Evolutionary conservation across 1,140 invertebrate species (phyloP).

Genomic region (Melitaea cinxia): DNA sequence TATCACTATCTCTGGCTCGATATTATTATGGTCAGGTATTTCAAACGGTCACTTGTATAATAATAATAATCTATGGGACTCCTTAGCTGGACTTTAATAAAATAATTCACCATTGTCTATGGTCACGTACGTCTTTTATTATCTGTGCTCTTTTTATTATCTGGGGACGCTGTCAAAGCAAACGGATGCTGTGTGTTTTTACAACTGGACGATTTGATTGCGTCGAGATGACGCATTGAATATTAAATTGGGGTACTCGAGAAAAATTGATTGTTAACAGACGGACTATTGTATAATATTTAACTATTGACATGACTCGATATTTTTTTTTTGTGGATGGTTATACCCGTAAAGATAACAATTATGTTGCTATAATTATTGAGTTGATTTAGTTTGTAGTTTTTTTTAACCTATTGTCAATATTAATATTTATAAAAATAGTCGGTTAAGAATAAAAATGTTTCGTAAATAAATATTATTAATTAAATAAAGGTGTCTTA

Average conservation of each 20-base stretch:
- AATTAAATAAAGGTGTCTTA: no score
- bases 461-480: no score
- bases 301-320: conserved; percentile 10
- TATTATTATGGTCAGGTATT: not conserved
- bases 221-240: conserved; percentile 46
- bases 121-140: conserved; percentile 51
- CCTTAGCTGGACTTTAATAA: conserved; percentile 23
- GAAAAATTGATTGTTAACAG: conserved; percentile 23
- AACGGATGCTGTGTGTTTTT: conserved; percentile 71
- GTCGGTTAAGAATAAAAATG: no score
- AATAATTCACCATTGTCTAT: conserved; percentile 50
- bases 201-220: conserved; percentile 68
- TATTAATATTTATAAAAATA: no score
- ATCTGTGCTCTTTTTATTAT: conserved; percentile 21
- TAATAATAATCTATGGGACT: conserved; percentile 5
- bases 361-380: not conserved
- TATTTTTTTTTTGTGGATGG: not conserved
- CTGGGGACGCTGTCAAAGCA: conserved; percentile 54
- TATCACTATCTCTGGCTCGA: not conserved
- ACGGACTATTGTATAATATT: conserved; percentile 21
- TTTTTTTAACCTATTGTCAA: no score
- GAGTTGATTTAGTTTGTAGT: not conserved
- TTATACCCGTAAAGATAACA: not conserved
- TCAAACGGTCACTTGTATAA: not conserved
- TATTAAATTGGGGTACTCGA: conserved; percentile 50